Percentiles rank a stretch among this genome's conserved stretches.
Evolutionary conservation across 2,113 vertebrate species (phyloP).

Genomic region (Rhabdornis inornatus): DNA sequence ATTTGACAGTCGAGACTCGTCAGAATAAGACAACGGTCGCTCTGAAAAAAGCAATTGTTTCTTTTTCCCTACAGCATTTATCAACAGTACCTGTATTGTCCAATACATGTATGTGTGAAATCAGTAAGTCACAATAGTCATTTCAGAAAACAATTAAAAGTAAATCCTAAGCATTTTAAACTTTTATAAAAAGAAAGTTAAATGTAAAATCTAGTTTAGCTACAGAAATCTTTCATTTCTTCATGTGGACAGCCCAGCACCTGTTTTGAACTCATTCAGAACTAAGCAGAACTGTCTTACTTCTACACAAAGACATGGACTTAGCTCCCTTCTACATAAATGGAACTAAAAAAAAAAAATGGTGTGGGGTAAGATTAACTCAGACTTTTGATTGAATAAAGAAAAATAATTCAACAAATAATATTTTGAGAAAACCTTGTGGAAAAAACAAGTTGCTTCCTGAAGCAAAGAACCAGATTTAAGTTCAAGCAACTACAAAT

Average conservation of each 20-base stretch:
- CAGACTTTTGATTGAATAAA: background rate
- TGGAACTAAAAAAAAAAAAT: background rate
- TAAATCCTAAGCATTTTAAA: background rate
- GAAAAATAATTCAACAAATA: background rate
- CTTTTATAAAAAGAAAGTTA: background rate
- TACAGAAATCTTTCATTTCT: background rate
- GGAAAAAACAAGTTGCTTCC: background rate
- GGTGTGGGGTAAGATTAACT: background rate
- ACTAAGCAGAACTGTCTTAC: background rate
- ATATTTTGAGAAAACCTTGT: background rate
- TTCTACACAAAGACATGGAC: background rate
- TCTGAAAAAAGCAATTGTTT: constrained; percentile 70
- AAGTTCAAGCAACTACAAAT: background rate
- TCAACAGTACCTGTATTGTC: background rate
- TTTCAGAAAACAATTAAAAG: background rate
- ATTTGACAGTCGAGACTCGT: constrained; percentile 99
- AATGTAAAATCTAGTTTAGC: background rate
- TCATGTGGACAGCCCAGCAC: background rate
- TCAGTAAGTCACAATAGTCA: rapidly evolving
- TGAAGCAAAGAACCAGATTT: background rate
- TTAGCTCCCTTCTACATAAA: background rate
- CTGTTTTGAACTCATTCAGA: background rate
- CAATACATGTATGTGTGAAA: rapidly evolving
- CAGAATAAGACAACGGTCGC: constrained; percentile 96
- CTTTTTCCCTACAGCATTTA: background rate